These are phyloP conservation scores for Apamea sordens DNA, from an alignment of 2,888 invertebrate genomes.

Conservation along the genomic window DNA sequence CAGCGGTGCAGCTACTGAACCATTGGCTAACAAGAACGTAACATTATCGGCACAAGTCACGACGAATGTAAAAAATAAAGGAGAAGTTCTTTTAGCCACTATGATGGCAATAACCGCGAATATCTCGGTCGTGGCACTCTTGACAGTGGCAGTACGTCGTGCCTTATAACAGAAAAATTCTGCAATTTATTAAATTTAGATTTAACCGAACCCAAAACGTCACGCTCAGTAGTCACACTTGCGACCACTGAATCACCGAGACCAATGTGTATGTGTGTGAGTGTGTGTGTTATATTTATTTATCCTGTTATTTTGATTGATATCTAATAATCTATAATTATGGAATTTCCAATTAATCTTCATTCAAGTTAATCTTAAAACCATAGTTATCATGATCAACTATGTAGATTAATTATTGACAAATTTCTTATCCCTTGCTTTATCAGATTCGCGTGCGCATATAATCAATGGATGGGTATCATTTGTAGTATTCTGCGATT, in stretches of 20 bases:
- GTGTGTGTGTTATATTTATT: neutral
- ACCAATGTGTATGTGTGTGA: neutral
- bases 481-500: conserved; percentile 13
- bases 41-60: too few species aligned
- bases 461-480: conserved; percentile 10
- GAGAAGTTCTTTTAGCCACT: too few species aligned
- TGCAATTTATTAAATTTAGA: too few species aligned
- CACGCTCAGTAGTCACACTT: neutral
- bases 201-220: neutral
- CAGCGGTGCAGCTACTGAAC: too few species aligned
- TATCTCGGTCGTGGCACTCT: too few species aligned
- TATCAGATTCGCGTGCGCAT: conserved; percentile 43
- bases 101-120: too few species aligned
- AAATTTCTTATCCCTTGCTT: conserved; percentile 5
- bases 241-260: neutral
- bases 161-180: too few species aligned
- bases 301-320: neutral
- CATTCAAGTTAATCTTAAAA: conserved; percentile 19
- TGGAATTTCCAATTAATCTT: neutral
- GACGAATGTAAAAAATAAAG: too few species aligned
- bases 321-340: neutral
- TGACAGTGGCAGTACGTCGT: too few species aligned
- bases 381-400: conserved; percentile 14
- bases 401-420: conserved; percentile 22
- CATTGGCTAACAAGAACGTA: too few species aligned